Evolutionary conservation across 2,797 vertebrate species (phyloP).

Genomic region (Prionace glauca): DNA sequence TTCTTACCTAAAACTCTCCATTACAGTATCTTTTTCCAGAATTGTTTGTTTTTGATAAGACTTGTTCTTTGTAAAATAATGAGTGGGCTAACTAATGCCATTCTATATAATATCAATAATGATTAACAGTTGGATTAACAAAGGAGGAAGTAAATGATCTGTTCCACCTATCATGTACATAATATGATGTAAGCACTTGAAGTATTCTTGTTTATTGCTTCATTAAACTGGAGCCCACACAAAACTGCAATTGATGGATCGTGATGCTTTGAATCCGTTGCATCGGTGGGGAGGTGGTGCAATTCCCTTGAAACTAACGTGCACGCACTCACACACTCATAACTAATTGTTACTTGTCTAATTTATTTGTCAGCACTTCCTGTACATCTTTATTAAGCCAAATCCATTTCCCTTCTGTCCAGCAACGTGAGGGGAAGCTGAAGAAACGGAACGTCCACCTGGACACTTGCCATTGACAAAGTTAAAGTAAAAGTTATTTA

Average conservation of each 20-base stretch:
- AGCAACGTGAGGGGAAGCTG: neutral
- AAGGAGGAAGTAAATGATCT: neutral
- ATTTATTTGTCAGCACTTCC: neutral
- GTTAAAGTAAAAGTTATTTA: too few species aligned
- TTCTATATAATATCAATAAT: neutral
- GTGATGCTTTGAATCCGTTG: neutral
- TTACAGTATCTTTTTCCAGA: neutral
- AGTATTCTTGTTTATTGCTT: neutral
- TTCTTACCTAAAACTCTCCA: neutral
- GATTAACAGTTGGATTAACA: neutral
- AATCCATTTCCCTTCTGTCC: neutral
- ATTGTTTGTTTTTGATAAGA: neutral
- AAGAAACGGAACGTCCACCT: neutral
- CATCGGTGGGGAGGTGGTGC: neutral
- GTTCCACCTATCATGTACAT: neutral
- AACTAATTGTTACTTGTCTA: neutral
- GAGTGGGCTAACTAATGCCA: neutral
- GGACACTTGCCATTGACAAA: too few species aligned
- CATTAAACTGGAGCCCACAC: neutral
- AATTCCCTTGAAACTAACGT: neutral
- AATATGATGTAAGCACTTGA: neutral
- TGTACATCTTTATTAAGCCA: neutral
- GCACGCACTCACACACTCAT: too few species aligned
- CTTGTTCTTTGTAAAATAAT: constrained; percentile 15
- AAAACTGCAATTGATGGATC: neutral